Base-by-base conservation (phyloP, 2,113 vertebrate genomes). In the Geococcyx californianus region DNA sequence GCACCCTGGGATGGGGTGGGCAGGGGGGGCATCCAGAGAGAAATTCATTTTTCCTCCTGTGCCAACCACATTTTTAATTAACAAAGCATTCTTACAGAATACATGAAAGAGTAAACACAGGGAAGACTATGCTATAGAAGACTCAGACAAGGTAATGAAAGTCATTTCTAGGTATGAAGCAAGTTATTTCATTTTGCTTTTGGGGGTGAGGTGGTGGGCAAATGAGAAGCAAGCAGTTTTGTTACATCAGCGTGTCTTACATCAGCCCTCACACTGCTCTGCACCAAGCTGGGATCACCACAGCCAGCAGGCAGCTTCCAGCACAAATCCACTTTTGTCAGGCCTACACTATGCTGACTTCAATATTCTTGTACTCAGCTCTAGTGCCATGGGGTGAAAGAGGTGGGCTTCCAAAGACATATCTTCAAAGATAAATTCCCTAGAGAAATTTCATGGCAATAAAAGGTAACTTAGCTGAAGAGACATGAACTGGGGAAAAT, bases 201-300 rank as follows among this genome's bases (percentile, higher is more conserved):
- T 45, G 29, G 9, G 7, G 5, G 5, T 8, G 5, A 47, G 7
- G 10, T 44, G 9, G 12, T 12, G 33, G 16, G 17, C n/a, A 89
- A 94, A 74, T 40, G 45, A 90, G 49, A 89, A 90, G 33, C 17
- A 92, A 82, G 31, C 6, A 21, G 28, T 40, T 21, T n/a, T 86
- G 16, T 70, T 66, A 54, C 51, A 67, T 12, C 23, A 55, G 7
- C 1, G 3, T 45, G 33, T 54, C n/a, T 74, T 67, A 1, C 44
- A 45, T 54, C 40, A 67, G 45, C 36, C 21, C 7, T 52, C 24
- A 52, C 1, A 3, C 6, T 45, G 34, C 63, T 79, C 66, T 0
- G 0, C 0, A 6, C 34, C 0, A 1, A 70, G 33, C 23, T 49
- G 55, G 54, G 31, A 72, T 67, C 33, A 45, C 18, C 31, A 82